Evolutionary conservation across 2,113 vertebrate species (phyloP), one percentile per base, ranked within the genome.

Genomic region (Mus spicilegus): DNA sequence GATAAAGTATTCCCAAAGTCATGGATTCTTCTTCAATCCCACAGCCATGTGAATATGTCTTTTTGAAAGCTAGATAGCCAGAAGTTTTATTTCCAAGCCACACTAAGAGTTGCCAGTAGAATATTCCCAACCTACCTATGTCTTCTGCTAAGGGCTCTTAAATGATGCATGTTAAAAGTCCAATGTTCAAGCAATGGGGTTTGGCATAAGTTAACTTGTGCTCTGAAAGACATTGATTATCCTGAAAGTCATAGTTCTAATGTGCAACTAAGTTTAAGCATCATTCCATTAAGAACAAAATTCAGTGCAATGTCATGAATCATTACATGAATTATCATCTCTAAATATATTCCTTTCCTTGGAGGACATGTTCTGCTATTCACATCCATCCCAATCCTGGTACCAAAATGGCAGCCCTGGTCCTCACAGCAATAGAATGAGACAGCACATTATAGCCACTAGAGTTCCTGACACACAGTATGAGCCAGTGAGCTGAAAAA

Each of bases 401-500:
- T 77, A 72, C 33, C 80, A 76, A 51, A 91, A 19, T 1, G 9
- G 72, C 81, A 87, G 22, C 46, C 80, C 49, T 61, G 24, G 28
- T 56, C 91, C 69, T 26, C 72, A 93, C n/a, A 77, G 33, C 36
- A 46, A 8, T 65, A 77, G 87, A 16, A 4, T 69, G 92, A 93
- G 46, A 95, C 19, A 77, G 63, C 46, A 20, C 7, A 0, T 36
- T 42, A 28, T 0, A 1, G 61, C 36, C 58, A 78, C 93, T 11
- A 22, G 39, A 81, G 61, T 82, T 70, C 82, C 84, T 46, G 16
- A 42, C 85, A n/a, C 76, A 20, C 39, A 77, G 10, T 39, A 97
- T 92, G 95, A 54, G 94, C 90, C 96, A 97, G 80, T 97, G 96
- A 94, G 87, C 95, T 95, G 96, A 93, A 96, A 97, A 97, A 96